phyloP scores from a whole-genome alignment of 92 coral and sea anemone genomes.

The Zoanthus solanderi region DNA sequence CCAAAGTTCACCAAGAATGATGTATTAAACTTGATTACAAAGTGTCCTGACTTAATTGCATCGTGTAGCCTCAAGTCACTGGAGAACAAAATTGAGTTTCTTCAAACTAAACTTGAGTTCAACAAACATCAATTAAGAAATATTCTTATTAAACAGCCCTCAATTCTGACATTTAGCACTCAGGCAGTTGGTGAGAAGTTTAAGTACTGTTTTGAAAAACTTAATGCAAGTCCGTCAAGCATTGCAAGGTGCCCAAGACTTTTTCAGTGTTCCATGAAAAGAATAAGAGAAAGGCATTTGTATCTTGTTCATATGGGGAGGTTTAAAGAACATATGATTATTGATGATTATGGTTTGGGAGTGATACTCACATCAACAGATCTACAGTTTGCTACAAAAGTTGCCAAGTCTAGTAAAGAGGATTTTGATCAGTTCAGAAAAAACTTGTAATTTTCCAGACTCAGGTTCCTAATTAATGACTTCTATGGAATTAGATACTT shows the following conservation, averaged over 20 bases:
- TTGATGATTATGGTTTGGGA: conserved; percentile 93
- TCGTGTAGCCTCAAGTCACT: conserved; percentile 75
- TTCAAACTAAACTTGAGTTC: conserved; percentile 84
- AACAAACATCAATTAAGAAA: conserved; percentile 89
- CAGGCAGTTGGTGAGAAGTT: conserved; percentile 80
- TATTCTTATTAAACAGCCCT: conserved; percentile 90
- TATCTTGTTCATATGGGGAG: conserved; percentile 77
- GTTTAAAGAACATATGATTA: conserved; percentile 69
- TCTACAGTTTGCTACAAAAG: conserved; percentile 76
- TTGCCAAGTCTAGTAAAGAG: conserved; percentile 72
- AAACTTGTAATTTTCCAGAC: conserved; percentile 18
- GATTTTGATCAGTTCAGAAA: conserved; percentile 78
- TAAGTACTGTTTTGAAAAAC: conserved; percentile 78
- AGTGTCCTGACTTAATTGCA: conserved; percentile 90
- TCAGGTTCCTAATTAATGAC: background rate
- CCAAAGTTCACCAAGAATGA: conserved; percentile 87
- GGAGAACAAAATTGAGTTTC: conserved; percentile 68
- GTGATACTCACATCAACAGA: conserved; percentile 88
- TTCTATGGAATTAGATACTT: too few species aligned
- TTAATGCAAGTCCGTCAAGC: conserved; percentile 80
- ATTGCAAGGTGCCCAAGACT: conserved; percentile 94
- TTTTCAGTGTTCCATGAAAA: conserved; percentile 90
- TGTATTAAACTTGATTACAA: conserved; percentile 86
- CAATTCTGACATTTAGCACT: conserved; percentile 85
- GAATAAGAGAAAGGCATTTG: conserved; percentile 86